These are phyloP conservation scores for Myocastor coypus DNA, from an alignment of 2,113 vertebrate species.

Conservation along the genomic window DNA sequence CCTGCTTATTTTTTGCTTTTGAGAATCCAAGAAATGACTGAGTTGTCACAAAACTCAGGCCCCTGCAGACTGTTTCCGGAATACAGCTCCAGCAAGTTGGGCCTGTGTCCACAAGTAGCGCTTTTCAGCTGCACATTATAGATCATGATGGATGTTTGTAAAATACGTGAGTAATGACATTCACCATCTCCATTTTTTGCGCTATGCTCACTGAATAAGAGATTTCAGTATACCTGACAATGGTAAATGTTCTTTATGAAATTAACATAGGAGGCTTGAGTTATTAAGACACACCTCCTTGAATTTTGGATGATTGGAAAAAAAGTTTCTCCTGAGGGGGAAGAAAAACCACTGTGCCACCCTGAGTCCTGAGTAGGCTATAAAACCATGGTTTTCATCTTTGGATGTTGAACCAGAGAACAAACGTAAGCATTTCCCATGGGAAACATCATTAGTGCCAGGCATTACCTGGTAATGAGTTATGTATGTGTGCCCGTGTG, in stretches of 20 bases:
- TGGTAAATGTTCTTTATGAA: conserved; percentile 48
- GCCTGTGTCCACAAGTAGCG: conserved; percentile 21
- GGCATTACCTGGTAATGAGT: neutral
- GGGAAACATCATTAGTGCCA: neutral
- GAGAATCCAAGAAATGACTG: neutral
- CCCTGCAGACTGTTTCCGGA: neutral
- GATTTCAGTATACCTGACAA: conserved; percentile 12
- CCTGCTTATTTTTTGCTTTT: conserved; percentile 25
- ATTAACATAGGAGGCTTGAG: conserved; percentile 45
- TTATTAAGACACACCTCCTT: conserved; percentile 57
- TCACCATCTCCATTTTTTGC: conserved; percentile 19
- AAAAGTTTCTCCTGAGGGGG: conserved; percentile 5
- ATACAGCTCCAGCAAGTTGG: conserved; percentile 14
- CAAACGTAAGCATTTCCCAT: conserved; percentile 6
- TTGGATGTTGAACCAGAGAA: neutral
- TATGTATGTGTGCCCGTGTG: neutral
- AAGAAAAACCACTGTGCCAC: neutral
- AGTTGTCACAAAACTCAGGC: neutral
- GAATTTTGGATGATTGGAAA: conserved; percentile 41
- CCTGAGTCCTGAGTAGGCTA: neutral
- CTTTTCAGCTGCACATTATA: neutral
- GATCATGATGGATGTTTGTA: conserved; percentile 58
- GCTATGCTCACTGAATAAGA: conserved; percentile 10
- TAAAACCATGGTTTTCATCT: neutral
- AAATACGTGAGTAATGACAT: conserved; percentile 50